Evolutionary conservation across 2,797 vertebrate genomes (phyloP).

Genomic region (Perodicticus potto): DNA sequence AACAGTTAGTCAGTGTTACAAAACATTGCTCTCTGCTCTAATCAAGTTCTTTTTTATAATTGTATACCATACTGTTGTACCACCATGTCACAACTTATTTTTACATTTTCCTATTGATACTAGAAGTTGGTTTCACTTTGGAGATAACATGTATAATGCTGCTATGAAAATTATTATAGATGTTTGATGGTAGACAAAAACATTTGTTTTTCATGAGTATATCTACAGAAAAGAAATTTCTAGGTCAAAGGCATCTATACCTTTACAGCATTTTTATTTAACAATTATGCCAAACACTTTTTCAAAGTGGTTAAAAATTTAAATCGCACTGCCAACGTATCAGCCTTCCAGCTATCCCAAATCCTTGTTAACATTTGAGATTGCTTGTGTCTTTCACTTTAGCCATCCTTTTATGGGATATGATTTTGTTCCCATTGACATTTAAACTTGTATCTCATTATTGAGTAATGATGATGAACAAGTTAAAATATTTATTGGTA

Average conservation of each 20-base stretch:
- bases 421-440: background rate
- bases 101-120: background rate
- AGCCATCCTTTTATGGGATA: background rate
- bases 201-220: background rate
- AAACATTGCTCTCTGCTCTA: background rate
- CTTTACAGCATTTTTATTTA: background rate
- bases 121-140: background rate
- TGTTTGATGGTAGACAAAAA: background rate
- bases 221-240: background rate
- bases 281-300: slow-evolving; percentile 8
- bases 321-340: background rate
- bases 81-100: background rate
- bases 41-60: background rate
- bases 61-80: background rate
- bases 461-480: slow-evolving; percentile 14
- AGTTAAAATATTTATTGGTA: background rate
- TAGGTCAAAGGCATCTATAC: background rate
- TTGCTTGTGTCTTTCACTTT: background rate
- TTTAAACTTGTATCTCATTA: slow-evolving; percentile 45
- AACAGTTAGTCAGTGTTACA: background rate
- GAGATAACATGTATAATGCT: background rate
- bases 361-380: background rate
- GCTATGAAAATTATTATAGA: background rate
- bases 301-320: slow-evolving; percentile 10
- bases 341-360: background rate